phyloP scores from a whole-genome alignment of 2,797 vertebrate species.

The Microctenopoma steveboyesi region DNA sequence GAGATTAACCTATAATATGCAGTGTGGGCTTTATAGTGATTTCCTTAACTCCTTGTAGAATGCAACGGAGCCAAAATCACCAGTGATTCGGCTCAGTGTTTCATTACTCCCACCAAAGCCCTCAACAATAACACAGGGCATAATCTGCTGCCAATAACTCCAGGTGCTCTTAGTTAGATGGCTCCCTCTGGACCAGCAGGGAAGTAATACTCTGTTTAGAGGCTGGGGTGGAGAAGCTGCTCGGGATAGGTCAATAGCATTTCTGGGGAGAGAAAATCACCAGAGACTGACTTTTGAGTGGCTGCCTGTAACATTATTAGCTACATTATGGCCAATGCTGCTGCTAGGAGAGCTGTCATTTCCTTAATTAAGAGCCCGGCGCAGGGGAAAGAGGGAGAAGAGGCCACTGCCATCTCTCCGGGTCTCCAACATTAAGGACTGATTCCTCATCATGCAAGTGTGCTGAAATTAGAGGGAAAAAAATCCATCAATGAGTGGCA shows the following conservation, averaged over 20 bases:
- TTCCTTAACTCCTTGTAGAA: conserved; percentile 70
- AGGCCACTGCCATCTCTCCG: conserved; percentile 60
- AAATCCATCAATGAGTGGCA: conserved; percentile 82
- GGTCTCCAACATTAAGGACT: conserved; percentile 59
- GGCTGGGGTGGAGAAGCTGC: conserved; percentile 68
- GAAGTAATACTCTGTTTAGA: conserved; percentile 78
- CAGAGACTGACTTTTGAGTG: conserved; percentile 73
- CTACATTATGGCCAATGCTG: conserved; percentile 66
- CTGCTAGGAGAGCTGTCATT: conserved; percentile 74
- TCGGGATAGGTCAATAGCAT: conserved; percentile 73
- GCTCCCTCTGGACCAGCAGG: conserved; percentile 69
- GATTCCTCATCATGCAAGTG: conserved; percentile 56
- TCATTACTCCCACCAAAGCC: conserved; percentile 77
- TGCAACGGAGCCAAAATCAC: conserved; percentile 65
- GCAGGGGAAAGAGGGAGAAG: conserved; percentile 54
- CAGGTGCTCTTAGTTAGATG: conserved; percentile 80
- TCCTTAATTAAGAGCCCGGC: conserved; percentile 79
- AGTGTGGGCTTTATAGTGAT: conserved; percentile 52
- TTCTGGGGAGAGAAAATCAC: conserved; percentile 73
- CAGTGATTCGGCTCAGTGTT: conserved; percentile 72
- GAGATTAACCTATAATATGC: conserved; percentile 21
- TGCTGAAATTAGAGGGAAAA: conserved; percentile 65
- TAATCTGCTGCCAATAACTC: conserved; percentile 82
- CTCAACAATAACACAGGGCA: conserved; percentile 80
- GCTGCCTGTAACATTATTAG: conserved; percentile 76